A percentile compares a stretch with the other conserved stretches of the same genome.
phyloP scores from a whole-genome alignment of 2,113 vertebrate genomes.

The Falcunculus frontatus region DNA sequence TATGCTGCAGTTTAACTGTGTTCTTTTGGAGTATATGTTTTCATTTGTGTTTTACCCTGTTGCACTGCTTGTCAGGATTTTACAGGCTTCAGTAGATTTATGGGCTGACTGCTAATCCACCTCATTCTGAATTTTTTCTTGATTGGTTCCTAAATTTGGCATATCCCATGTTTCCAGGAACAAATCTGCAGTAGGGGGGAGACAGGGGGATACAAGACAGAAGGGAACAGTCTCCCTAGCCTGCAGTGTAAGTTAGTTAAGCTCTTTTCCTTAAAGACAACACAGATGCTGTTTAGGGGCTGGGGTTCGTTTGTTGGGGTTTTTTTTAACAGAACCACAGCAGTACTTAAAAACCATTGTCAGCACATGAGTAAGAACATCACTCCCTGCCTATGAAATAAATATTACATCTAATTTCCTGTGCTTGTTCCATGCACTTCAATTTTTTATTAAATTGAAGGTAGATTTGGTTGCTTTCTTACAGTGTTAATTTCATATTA shows the following conservation, averaged over 20 bases:
- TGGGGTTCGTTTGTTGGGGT: background rate
- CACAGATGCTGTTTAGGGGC: background rate
- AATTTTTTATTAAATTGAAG: background rate
- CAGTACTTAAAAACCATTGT: background rate
- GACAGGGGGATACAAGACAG: background rate
- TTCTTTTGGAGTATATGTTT: background rate
- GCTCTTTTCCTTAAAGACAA: background rate
- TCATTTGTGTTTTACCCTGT: slow-evolving; percentile 15
- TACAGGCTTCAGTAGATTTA: background rate
- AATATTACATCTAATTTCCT: background rate
- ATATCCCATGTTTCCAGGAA: background rate
- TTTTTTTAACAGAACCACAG: background rate
- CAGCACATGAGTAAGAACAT: background rate
- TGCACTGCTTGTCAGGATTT: slow-evolving; percentile 4
- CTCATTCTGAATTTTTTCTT: background rate
- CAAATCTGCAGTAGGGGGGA: background rate
- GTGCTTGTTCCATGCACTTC: background rate
- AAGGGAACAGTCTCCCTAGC: background rate
- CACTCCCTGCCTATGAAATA: background rate
- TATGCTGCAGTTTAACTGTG: background rate
- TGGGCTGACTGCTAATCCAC: background rate
- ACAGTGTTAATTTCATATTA: background rate
- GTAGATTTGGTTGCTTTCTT: background rate
- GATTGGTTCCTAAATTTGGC: slow-evolving; percentile 4
- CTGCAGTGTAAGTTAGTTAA: background rate